Conservation (phyloP, 2,888 invertebrate genomes). For the Hirtodrosophila cameraria region DNA sequence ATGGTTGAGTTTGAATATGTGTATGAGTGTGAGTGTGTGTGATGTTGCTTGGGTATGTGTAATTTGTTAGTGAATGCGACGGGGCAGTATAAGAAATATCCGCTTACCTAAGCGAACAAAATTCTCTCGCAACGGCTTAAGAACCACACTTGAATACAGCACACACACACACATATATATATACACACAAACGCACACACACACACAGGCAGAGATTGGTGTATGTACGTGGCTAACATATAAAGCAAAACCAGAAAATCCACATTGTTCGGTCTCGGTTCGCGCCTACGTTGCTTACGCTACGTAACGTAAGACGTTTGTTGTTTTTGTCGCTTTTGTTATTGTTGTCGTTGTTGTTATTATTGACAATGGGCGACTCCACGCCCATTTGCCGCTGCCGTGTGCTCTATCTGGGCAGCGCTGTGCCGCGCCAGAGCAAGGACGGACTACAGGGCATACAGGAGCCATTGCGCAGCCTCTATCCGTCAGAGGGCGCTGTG, state of each 20-base stretch:
- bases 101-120: slow-evolving; percentile 78
- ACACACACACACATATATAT: slow-evolving; percentile 33
- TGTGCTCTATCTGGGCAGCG: slow-evolving; percentile 97
- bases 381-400: slow-evolving; percentile 98
- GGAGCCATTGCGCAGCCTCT: slow-evolving; percentile 97
- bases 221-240: slow-evolving; percentile 59
- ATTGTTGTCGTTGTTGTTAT: slow-evolving; percentile 16
- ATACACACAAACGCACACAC: slow-evolving; percentile 28
- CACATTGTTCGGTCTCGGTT: slow-evolving; percentile 72
- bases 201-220: slow-evolving; percentile 27
- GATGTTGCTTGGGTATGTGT: slow-evolving; percentile 42
- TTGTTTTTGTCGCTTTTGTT: slow-evolving; percentile 12
- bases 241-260: slow-evolving; percentile 82
- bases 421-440: slow-evolving; percentile 98
- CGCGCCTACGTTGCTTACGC: slow-evolving; percentile 44
- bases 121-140: slow-evolving; percentile 68
- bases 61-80: slow-evolving; percentile 57
- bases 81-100: slow-evolving; percentile 66
- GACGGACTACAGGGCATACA: slow-evolving; percentile 99
- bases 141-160: slow-evolving; percentile 53
- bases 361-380: slow-evolving; percentile 87
- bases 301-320: slow-evolving; percentile 54
- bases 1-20: slow-evolving; percentile 45
- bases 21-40: slow-evolving; percentile 43
- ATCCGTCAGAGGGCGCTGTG: slow-evolving; percentile 96